Evolutionary conservation across 2,888 invertebrate species (phyloP).

Genomic region (Pelosia muscerda): DNA sequence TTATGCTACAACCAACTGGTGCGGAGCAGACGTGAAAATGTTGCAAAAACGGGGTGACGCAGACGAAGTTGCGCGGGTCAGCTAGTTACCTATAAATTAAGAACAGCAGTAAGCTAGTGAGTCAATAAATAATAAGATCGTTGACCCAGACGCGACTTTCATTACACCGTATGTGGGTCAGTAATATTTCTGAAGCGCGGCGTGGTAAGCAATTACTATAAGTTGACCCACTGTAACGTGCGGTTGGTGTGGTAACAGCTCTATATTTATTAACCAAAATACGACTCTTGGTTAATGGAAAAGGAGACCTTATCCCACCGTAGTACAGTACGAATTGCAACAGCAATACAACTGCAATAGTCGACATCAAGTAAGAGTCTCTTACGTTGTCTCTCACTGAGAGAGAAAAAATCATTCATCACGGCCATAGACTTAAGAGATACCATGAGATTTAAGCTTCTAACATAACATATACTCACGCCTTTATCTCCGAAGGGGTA

Average conservation of each 20-base stretch:
- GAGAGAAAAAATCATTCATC: no score
- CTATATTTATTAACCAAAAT: background rate
- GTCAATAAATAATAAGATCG: constrained; percentile 26
- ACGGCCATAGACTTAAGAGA: no score
- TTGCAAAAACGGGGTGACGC: no score
- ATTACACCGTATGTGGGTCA: constrained; percentile 21
- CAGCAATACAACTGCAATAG: background rate
- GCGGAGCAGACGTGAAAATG: no score
- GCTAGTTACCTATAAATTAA: no score
- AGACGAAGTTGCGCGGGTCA: no score
- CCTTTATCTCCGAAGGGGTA: no score
- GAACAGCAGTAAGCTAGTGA: background rate
- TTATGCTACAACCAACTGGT: no score
- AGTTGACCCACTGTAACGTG: constrained; percentile 2
- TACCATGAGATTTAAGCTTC: no score
- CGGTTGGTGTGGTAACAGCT: background rate
- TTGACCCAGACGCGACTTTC: constrained; percentile 35
- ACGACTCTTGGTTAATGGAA: background rate
- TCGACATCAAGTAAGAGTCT: no score
- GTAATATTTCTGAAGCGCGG: constrained; percentile 21
- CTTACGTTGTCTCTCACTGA: no score
- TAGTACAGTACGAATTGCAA: background rate
- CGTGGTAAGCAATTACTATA: background rate
- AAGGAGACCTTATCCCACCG: background rate
- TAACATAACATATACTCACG: no score